phyloP scores from a whole-genome alignment of 2,888 invertebrate genomes.

The Lithophane ornitopus region DNA sequence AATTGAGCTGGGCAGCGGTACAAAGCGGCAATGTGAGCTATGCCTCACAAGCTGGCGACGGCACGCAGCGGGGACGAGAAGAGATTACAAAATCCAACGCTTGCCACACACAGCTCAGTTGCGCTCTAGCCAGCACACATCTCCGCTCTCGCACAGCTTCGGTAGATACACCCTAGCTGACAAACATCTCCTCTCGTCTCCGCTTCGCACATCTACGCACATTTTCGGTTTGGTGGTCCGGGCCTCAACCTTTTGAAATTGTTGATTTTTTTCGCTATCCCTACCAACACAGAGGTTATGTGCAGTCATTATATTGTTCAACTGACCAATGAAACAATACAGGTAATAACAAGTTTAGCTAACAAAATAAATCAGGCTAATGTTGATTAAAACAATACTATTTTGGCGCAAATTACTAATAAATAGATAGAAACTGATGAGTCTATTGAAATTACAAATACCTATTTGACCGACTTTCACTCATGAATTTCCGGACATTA shows the following conservation, averaged over 20 bases:
- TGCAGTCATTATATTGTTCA: conserved; percentile 25
- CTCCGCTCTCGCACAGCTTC: too few species aligned
- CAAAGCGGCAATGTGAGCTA: too few species aligned
- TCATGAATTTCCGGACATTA: not conserved
- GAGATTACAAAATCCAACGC: too few species aligned
- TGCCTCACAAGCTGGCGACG: too few species aligned
- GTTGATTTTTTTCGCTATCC: not conserved
- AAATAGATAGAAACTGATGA: not conserved
- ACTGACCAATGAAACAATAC: conserved; percentile 25
- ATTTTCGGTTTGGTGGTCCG: too few species aligned
- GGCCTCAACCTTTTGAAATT: not conserved
- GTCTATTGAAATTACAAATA: not conserved
- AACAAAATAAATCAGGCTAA: conserved; percentile 3
- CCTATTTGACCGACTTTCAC: conserved; percentile 23
- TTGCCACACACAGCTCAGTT: too few species aligned
- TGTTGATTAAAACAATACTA: not conserved
- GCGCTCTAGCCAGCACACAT: too few species aligned
- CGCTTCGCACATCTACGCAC: too few species aligned
- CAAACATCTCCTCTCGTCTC: too few species aligned
- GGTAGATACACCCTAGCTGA: too few species aligned
- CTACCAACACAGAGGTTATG: conserved; percentile 26
- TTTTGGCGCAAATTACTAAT: not conserved
- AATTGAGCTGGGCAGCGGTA: too few species aligned
- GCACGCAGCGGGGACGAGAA: too few species aligned
- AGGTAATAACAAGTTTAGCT: not conserved